Evolutionary conservation across 2,888 invertebrate species (phyloP).

Genomic region (Diaphora mendica): DNA sequence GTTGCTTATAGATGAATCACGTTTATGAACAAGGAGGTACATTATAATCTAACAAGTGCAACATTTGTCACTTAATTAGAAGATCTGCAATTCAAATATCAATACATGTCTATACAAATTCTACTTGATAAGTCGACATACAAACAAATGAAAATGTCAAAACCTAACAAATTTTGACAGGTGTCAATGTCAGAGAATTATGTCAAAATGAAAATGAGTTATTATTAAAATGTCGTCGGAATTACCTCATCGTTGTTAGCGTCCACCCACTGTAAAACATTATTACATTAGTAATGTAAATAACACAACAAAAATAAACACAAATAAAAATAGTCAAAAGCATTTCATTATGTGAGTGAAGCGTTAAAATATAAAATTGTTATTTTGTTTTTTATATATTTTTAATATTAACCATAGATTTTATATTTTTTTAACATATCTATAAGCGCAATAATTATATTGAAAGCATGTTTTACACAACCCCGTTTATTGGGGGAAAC

Average conservation of each 20-base stretch:
- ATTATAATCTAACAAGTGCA: background rate
- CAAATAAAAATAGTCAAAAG: constrained; percentile 64
- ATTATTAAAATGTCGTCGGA: constrained; percentile 50
- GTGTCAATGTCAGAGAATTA: constrained; percentile 40
- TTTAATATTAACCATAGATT: constrained; percentile 52
- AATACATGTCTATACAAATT: too few relatives aligned
- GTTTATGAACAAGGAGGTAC: too few relatives aligned
- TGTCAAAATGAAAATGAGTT: constrained; percentile 41
- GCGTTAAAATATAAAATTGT: constrained; percentile 63
- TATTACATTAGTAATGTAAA: constrained; percentile 80
- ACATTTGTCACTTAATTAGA: background rate
- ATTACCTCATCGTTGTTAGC: constrained; percentile 89
- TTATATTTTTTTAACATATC: constrained; percentile 67
- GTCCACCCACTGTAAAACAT: constrained; percentile 89
- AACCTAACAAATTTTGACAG: background rate
- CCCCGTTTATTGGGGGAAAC: constrained; percentile 36
- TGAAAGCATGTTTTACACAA: constrained; percentile 35
- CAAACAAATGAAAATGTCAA: too few relatives aligned
- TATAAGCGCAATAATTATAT: constrained; percentile 67
- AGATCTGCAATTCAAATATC: too few relatives aligned
- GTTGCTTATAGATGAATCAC: too few relatives aligned
- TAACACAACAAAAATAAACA: constrained; percentile 46
- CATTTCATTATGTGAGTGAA: constrained; percentile 75
- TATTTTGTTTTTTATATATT: constrained; percentile 47
- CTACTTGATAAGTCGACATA: too few relatives aligned